phyloP scores from a whole-genome alignment of 1,140 invertebrate species.

The Micrasema minimum region DNA sequence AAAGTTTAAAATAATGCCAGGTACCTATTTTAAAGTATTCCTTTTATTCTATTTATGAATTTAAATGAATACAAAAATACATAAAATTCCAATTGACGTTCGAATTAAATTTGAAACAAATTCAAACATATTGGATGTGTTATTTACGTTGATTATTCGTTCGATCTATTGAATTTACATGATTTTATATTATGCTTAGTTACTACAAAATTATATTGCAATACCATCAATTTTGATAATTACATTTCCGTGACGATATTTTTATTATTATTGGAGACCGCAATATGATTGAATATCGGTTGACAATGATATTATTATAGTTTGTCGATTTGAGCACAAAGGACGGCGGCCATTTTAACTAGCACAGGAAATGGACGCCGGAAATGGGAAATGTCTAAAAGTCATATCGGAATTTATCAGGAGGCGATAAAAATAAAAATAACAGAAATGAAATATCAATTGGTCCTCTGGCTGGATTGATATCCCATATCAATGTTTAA shows the following conservation, averaged over 20 bases:
- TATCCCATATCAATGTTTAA: too few species aligned
- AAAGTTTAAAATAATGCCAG: too few species aligned
- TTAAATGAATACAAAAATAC: too few species aligned
- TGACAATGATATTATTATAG: constrained; percentile 1
- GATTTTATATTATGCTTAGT: too few species aligned
- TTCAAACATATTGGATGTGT: too few species aligned
- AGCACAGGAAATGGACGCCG: constrained; percentile 24
- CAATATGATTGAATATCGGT: constrained; percentile 15
- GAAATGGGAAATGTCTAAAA: constrained; percentile 25
- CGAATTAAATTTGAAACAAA: too few species aligned
- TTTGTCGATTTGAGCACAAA: constrained; percentile 20
- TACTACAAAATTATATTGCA: too few species aligned
- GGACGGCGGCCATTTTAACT: constrained; percentile 31
- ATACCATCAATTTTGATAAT: constrained; percentile 14
- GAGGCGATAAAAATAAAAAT: constrained; percentile 30
- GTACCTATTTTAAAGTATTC: too few species aligned
- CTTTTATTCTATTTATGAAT: too few species aligned
- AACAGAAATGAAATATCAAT: constrained; percentile 3
- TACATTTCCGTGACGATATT: constrained; percentile 1
- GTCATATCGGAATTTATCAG: constrained; percentile 21
- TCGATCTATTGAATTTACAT: too few species aligned
- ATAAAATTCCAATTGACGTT: too few species aligned
- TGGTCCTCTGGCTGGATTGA: constrained; percentile 13
- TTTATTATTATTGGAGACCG: constrained; percentile 14
- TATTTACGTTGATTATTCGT: too few species aligned